Conservation (phyloP, 2,113 vertebrate genomes). For the Chionodraco myersi region DNA sequence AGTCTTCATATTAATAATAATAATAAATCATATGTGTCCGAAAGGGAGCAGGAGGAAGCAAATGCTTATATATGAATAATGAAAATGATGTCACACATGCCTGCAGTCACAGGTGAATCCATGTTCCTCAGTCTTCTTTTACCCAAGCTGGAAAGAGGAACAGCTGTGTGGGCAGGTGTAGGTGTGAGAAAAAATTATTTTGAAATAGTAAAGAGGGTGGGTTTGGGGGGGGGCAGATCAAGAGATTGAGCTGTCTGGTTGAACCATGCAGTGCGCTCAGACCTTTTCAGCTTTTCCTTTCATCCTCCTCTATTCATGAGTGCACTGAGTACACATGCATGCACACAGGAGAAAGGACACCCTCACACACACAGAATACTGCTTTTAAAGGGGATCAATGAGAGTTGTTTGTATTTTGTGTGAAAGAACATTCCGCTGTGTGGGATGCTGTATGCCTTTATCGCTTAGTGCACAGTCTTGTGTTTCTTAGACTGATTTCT, state of each 20-base stretch:
- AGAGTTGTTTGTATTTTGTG: slow-evolving; percentile 44
- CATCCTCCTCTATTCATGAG: slow-evolving; percentile 73
- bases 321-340: slow-evolving; percentile 49
- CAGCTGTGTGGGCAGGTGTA: neutral
- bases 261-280: slow-evolving; percentile 61
- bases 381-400: slow-evolving; percentile 70
- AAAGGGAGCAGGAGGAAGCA: too few relatives aligned
- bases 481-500: slow-evolving; percentile 25
- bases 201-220: slow-evolving; percentile 18
- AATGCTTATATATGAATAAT: neutral
- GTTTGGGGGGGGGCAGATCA: slow-evolving; percentile 59
- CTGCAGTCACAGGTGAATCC: slow-evolving; percentile 2
- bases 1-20: too few relatives aligned
- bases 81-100: neutral
- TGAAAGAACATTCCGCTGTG: slow-evolving; percentile 51
- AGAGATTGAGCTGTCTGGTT: slow-evolving; percentile 71
- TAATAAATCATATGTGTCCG: too few relatives aligned
- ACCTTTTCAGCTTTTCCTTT: slow-evolving; percentile 77
- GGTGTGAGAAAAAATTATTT: slow-evolving; percentile 40
- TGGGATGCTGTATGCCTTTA: slow-evolving; percentile 38
- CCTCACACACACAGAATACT: slow-evolving; percentile 39
- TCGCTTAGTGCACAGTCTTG: slow-evolving; percentile 19
- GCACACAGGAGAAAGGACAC: slow-evolving; percentile 58
- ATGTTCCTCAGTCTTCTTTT: neutral
- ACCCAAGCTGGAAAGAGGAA: neutral